Evolutionary conservation across 2,113 vertebrate genomes (phyloP), one percentile per base, ranked within the genome.

Genomic region (Ellobius talpinus): DNA sequence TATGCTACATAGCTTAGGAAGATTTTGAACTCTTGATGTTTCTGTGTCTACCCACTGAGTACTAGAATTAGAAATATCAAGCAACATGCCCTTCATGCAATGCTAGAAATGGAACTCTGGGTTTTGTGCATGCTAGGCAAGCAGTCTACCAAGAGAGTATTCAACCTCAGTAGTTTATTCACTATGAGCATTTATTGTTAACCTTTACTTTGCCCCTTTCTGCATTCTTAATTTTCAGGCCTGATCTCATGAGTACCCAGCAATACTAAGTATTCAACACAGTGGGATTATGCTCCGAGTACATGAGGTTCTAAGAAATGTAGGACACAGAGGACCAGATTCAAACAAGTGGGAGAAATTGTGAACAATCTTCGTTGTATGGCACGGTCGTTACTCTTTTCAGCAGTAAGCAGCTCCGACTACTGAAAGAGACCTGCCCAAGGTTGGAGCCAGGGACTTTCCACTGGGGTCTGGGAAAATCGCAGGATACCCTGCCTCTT

Each of bases 271-370:
- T 73, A 12, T 21, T 2, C 31, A 45, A 11, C 14, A 29, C 17
- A 36, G 4, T 31, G 10, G 13, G 1, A 2, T 7, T 2, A 0
- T 19, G 2, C 5, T 5, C 5, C 42, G 23, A 47, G 4, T 78
- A 4, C 1, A 45, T 1, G 3, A 2, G 10, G 1, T 16, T 81
- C 14, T 16, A 10, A 2, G 3, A 4, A 81, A 31, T 61, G 23
- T 23, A 17, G 1, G 17, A 70, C 9, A 61, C 29, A 10, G 0
- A 0, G 21, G 3, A 47, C 36, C 52, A 14, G 23, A 12, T 14
- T 55, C 61, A 16, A 50, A 24, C 4, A 73, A 84, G 16, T 1
- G 13, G 36, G 3, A 81, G 7, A 10, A 7, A 3, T 19, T 24
- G 45, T 50, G 11, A 6, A 50, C 3, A 50, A 7, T 87, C 11